Evolutionary conservation across 2,888 invertebrate genomes (phyloP), one percentile per base, ranked within the genome.

Genomic region (Microdon myrmicae): DNA sequence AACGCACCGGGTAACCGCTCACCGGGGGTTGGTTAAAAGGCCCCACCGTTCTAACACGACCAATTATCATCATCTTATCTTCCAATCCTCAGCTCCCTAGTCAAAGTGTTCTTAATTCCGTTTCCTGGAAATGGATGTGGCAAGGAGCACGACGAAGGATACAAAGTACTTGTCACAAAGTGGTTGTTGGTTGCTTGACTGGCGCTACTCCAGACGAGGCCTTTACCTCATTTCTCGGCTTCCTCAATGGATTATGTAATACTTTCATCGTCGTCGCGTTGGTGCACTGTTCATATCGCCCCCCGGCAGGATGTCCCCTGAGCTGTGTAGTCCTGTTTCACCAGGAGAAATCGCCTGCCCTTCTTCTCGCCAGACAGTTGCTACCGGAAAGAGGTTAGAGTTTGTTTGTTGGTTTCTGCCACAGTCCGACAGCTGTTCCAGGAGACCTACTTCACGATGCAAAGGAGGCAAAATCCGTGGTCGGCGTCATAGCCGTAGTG

Each of bases 181-280:
- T 29, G 35, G 22, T 14, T 48, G 49, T 37, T 51, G 55, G 54
- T 26, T 13, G 25, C 38, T 35, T 31, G 39, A 37, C 43, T n/a
- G n/a, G 35, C 39, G 37, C 39, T 31, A 47, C 28, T 39, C 22
- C 45, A 45, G 35, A 13, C 54, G 35, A 26, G 38, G 58, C 51
- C 58, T 58, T 53, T 41, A 47, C 58, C 58, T 58, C 53, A 29
- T 64, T 53, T 53, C 47, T n/a, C n/a, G n/a, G 43, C 37, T 53
- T 51, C 26, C 44, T 64, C 58, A 28, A 32, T 26, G 45, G 58
- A 58, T 64, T 64, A 64, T 64, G 64, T 64, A 58, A 64, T 64
- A 58, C 53, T 64, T 48, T 64, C 58, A 53, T 53, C 41, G 45
- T 64, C 51, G 51, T 64, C 43, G 58, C 38, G 32, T 31, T 58